Percentiles rank a stretch among this genome's conserved stretches.
phyloP scores from a whole-genome alignment of 2,113 vertebrate species.

The Ranitomeya variabilis region DNA sequence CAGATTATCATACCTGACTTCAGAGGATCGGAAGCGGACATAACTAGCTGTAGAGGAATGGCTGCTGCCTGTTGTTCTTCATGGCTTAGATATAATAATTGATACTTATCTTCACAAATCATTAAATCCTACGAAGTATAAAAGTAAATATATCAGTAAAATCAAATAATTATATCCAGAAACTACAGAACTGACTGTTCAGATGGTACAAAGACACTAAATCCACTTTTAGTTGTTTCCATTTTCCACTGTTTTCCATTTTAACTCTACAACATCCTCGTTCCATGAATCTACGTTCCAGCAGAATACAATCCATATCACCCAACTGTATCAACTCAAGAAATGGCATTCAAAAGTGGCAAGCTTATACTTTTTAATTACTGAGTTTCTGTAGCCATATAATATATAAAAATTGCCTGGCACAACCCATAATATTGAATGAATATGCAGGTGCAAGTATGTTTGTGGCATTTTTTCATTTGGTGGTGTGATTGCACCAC shows the following conservation, averaged over 20 bases:
- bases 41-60: background rate
- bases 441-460: too few relatives aligned
- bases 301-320: too few relatives aligned
- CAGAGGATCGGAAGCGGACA: background rate
- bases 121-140: background rate
- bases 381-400: too few relatives aligned
- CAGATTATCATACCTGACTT: background rate
- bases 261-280: background rate
- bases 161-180: background rate
- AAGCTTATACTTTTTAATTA: too few relatives aligned
- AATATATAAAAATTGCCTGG: too few relatives aligned
- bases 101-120: background rate
- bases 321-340: too few relatives aligned
- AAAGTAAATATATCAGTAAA: background rate
- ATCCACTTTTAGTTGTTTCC: background rate
- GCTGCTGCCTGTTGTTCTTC: background rate
- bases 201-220: background rate
- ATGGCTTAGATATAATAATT: background rate
- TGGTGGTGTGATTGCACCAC: too few relatives aligned
- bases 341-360: too few relatives aligned
- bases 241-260: background rate
- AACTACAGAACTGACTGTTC: background rate
- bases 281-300: too few relatives aligned
- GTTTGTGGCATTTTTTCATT: too few relatives aligned
- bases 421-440: too few relatives aligned